Base-by-base conservation (phyloP, 2,113 vertebrate genomes). In the Antidorcas marsupialis region DNA sequence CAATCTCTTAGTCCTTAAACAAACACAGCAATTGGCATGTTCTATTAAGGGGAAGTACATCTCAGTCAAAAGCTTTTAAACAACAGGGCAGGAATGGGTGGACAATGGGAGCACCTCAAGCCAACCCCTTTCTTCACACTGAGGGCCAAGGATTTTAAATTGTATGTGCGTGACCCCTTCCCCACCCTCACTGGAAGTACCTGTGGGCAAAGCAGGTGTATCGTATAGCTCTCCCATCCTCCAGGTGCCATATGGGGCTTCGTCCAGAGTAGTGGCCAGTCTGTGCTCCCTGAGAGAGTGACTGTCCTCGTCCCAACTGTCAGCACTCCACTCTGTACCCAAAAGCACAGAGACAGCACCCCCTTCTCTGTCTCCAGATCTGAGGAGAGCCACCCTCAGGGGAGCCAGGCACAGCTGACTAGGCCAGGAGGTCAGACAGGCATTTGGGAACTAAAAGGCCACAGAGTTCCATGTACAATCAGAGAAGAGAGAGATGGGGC, bases 401-500 rank as follows among this genome's bases (percentile, higher is more conserved):
- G 82, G 17, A 15, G 12, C 21, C 33, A 2, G 5, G 76, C 28
- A 27, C 64, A 78, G 74, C 25, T 33, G 3, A 17, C 50, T 43
- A 21, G 43, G 59, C 45, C 10, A 23, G n/a, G 10, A 86, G 21
- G 45, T 17, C 15, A 28, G 19, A n/a, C 36, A 33, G 67, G 30
- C 5, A 25, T 59, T 25, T 19, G 3, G 21, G 11, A 89, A 79
- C 28, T 23, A 33, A 78, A 36, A 52, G 39, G 15, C 59, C 60
- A 50, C 21, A 0, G 13, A 1, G 2, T 59, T 50, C 57, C 4
- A 2, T 16, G 67, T 8, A 16, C 4, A 27, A 27, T 6, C 11
- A 16, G 60, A 39, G 12, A 57, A 25, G 16, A 57, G 11, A n/a
- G n/a, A 45, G 67, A 36, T 59, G 2, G 15, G 28, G 13, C 17